These are phyloP conservation scores for Piprites chloris DNA, from an alignment of 2,113 vertebrate species.

Conservation along the genomic window DNA sequence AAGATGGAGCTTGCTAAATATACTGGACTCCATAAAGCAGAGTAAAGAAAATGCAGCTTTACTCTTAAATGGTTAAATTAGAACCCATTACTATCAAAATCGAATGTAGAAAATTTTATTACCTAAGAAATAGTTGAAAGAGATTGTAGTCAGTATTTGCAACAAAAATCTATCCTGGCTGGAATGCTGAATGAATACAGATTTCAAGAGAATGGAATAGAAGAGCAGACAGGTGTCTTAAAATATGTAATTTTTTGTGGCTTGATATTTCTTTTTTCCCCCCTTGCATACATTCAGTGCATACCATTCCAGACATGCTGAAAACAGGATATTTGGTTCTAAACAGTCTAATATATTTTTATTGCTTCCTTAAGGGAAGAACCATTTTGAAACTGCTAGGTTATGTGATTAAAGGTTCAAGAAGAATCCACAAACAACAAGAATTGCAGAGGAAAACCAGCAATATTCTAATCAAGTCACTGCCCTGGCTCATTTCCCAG, in stretches of 20 bases:
- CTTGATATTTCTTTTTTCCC: neutral
- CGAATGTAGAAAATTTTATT: neutral
- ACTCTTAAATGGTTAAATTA: slow-evolving; percentile 12
- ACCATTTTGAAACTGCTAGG: neutral
- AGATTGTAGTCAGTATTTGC: neutral
- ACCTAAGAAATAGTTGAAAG: neutral
- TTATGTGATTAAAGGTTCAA: neutral
- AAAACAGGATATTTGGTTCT: neutral
- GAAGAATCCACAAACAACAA: neutral
- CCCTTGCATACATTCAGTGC: neutral
- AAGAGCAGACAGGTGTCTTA: neutral
- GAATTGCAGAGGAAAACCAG: neutral
- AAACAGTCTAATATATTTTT: neutral
- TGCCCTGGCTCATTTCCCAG: neutral
- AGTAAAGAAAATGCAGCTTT: neutral
- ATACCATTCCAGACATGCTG: neutral
- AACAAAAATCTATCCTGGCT: neutral
- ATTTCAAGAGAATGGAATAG: neutral
- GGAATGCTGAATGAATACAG: neutral
- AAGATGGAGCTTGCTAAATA: neutral
- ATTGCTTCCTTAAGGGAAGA: neutral
- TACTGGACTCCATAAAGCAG: neutral
- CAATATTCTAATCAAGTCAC: neutral
- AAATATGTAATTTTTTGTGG: neutral
- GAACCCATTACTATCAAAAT: neutral